Base-by-base conservation (phyloP, 2,113 vertebrate genomes). In the Phyllostomus discolor region DNA sequence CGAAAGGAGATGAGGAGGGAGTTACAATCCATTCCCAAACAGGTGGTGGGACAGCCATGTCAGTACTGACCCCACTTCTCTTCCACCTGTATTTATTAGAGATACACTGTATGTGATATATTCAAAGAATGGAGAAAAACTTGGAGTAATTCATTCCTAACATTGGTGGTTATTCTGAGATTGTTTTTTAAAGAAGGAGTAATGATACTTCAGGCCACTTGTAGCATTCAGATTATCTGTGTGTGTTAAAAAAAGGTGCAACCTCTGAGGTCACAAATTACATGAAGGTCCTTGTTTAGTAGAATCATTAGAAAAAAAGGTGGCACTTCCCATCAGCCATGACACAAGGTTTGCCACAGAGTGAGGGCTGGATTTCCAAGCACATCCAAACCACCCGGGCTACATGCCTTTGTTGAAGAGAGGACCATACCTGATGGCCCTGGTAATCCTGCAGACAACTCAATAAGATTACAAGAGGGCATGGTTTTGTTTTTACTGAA, bases 251-350 rank as follows among this genome's bases (percentile, higher is more conserved):
- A 83, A 62, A 97, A 80, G 20, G 26, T 66, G 10, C 4, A 52
- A 16, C 17, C 11, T 52, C 33, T 87, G 75, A 97, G 19, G 7
- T 91, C 80, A 95, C 24, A 86, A 54, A 73, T 96, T 95, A 72
- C 9, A 72, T 28, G 78, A 80, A 95, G 8, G 5, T 33, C 14
- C 22, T 16, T 48, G 16, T 67, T 78, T 73, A 86, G 16, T 24
- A 54, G 48, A 24, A 66, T 86, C 19, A 62, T 93, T 93, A 76
- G 78, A 10, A 59, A 50, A 96, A 96, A 93, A 69, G 28, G 50
- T 80, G 88, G 10, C 59, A 43, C 62, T 95, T 94, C 20, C 46
- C n/a, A 70, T 59, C 52, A 82, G 2, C 0, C 22, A 72, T 66
- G 24, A 70, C 76, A 70, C n/a, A 88, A 64, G 10, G 64, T 57